Conservation (phyloP, 2,113 vertebrate species). For the Riparia riparia region DNA sequence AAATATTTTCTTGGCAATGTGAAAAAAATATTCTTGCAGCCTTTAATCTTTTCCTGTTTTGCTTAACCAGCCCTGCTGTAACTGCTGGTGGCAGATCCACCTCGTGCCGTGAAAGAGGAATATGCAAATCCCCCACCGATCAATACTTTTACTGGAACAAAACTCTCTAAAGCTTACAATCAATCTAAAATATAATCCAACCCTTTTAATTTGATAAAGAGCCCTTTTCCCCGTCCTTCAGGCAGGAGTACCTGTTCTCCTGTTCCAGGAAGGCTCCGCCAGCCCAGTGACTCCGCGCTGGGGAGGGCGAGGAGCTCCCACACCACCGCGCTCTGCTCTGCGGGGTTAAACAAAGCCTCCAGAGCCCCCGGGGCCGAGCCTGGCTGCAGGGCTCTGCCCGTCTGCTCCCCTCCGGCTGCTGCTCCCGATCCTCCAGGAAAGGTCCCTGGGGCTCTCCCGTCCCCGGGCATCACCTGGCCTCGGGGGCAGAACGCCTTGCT, state of each 20-base stretch:
- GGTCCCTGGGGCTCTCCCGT: not conserved
- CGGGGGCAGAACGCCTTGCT: not conserved
- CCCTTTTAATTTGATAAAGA: conserved; percentile 54
- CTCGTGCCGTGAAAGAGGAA: not conserved
- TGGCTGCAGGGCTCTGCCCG: not conserved
- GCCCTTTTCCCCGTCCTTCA: not conserved
- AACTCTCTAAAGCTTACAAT: conserved; percentile 35
- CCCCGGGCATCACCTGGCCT: fast-evolving
- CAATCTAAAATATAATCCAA: conserved; percentile 33
- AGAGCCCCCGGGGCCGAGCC: fast-evolving
- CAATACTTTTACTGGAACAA: conserved; percentile 65
- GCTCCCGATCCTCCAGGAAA: not conserved
- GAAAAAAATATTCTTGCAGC: not conserved
- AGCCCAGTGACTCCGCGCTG: not conserved
- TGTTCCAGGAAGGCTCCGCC: conserved; percentile 40
- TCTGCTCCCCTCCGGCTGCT: not conserved
- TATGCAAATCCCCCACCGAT: conserved; percentile 36
- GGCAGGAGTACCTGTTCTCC: not conserved
- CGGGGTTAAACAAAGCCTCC: not conserved
- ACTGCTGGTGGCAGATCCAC: not conserved
- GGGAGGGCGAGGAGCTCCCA: not conserved
- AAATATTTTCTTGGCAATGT: not conserved
- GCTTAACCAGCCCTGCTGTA: not conserved
- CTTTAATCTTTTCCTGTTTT: conserved; percentile 1
- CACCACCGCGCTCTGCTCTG: fast-evolving